Conservation (phyloP, 2,888 invertebrate genomes). For the Eumacrocentrus americanus region DNA sequence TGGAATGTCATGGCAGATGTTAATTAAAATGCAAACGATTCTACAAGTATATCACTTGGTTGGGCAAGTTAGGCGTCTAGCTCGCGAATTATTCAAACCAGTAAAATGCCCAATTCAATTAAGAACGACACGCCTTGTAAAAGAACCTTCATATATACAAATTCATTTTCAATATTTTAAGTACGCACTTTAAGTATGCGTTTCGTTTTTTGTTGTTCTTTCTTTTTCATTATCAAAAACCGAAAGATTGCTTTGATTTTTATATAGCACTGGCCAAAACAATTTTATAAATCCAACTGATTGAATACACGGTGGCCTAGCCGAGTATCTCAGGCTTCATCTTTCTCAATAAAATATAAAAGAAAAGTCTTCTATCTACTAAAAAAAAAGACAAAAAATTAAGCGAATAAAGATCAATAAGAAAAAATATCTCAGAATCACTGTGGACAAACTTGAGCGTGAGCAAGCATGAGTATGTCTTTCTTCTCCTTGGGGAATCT, state of each 20-base stretch:
- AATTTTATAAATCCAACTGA: conserved; percentile 4
- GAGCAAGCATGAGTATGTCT: conserved; percentile 88
- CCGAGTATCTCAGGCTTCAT: neutral
- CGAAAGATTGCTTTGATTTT: conserved; percentile 2
- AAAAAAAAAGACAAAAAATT: neutral
- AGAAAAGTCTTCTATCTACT: neutral
- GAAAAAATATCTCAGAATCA: conserved; percentile 36
- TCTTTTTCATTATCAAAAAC: neutral
- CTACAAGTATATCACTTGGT: conserved; percentile 2
- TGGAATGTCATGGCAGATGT: conserved; percentile 6
- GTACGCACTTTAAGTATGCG: neutral
- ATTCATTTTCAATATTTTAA: neutral
- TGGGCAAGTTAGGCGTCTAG: conserved; percentile 1
- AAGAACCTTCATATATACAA: neutral
- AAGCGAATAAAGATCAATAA: neutral
- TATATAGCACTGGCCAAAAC: conserved; percentile 8
- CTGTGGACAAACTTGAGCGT: conserved; percentile 73
- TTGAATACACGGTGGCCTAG: neutral
- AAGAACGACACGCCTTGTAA: neutral
- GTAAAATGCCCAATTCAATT: conserved; percentile 18
- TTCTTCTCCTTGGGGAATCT: conserved; percentile 95
- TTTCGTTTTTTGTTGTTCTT: neutral
- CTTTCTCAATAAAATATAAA: neutral
- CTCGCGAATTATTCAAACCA: neutral
- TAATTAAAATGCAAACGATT: neutral